Evolutionary conservation across 2,113 vertebrate genomes (phyloP).

Genomic region (Copsychus sechellarum): DNA sequence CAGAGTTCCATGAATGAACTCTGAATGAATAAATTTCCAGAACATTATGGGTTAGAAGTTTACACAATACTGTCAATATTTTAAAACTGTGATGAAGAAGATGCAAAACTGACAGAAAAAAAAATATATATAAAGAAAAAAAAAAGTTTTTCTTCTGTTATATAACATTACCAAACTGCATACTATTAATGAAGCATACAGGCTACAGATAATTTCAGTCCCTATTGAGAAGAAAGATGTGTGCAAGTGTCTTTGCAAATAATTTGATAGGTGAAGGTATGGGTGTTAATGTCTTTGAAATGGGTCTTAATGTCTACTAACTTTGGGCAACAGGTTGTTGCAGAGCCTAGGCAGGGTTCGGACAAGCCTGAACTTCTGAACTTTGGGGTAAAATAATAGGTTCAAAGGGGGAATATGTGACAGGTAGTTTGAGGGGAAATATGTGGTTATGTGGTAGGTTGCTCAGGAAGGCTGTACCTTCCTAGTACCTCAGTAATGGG

Average conservation of each 20-base stretch:
- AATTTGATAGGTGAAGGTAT: neutral
- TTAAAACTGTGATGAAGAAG: neutral
- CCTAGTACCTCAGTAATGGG: neutral
- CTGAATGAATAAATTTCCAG: neutral
- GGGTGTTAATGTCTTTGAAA: neutral
- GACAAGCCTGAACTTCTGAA: neutral
- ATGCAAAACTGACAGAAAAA: neutral
- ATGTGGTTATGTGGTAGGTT: rapidly evolving
- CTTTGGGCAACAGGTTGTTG: neutral
- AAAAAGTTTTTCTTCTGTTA: neutral
- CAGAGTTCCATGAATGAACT: neutral
- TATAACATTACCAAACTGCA: neutral
- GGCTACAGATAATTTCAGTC: neutral
- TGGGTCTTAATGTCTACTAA: neutral
- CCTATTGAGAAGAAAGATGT: neutral
- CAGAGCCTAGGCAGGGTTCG: neutral
- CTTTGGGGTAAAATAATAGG: neutral
- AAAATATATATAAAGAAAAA: neutral
- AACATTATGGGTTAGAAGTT: neutral
- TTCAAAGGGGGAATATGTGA: no score
- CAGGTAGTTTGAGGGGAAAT: neutral
- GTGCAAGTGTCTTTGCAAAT: neutral
- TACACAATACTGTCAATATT: neutral
- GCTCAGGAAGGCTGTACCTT: neutral
- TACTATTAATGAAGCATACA: neutral